Evolutionary conservation across 2,888 invertebrate genomes (phyloP).

Genomic region (Synanthedon tipuliformis): DNA sequence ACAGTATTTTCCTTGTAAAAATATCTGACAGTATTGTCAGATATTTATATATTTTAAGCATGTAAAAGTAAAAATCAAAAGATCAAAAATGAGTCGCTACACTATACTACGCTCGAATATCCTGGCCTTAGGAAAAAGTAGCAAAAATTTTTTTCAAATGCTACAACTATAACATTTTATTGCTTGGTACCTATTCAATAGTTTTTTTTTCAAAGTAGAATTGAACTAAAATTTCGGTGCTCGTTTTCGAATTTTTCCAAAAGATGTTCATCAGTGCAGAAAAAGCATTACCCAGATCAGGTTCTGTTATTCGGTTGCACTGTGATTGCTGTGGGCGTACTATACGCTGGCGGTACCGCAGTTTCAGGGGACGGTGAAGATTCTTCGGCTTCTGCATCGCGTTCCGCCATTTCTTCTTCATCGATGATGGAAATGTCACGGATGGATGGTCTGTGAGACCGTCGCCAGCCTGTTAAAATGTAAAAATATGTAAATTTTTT

Average conservation of each 20-base stretch:
- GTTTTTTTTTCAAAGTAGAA: too few species aligned
- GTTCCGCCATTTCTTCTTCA: constrained; percentile 80
- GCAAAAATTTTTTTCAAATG: too few species aligned
- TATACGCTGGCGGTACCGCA: constrained; percentile 27
- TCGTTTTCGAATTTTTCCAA: background rate
- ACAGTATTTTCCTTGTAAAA: too few species aligned
- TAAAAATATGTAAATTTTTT: too few species aligned
- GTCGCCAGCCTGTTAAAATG: constrained; percentile 74
- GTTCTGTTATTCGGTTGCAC: constrained; percentile 52
- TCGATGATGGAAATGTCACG: constrained; percentile 89
- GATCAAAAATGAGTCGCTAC: too few species aligned
- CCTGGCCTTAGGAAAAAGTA: too few species aligned
- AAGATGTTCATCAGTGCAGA: background rate
- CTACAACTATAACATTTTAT: too few species aligned
- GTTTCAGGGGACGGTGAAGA: constrained; percentile 21
- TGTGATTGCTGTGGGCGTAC: constrained; percentile 50
- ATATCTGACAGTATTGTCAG: too few species aligned
- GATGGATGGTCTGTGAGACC: constrained; percentile 84
- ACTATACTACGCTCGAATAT: too few species aligned
- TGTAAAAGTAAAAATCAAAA: too few species aligned
- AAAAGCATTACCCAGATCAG: constrained; percentile 14
- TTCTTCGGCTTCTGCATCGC: constrained; percentile 44
- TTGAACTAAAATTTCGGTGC: background rate
- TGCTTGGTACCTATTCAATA: too few species aligned
- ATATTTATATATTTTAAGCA: too few species aligned